These are phyloP conservation scores for Verasper variegatus DNA, from an alignment of 2,113 vertebrate species.

Conservation along the genomic window DNA sequence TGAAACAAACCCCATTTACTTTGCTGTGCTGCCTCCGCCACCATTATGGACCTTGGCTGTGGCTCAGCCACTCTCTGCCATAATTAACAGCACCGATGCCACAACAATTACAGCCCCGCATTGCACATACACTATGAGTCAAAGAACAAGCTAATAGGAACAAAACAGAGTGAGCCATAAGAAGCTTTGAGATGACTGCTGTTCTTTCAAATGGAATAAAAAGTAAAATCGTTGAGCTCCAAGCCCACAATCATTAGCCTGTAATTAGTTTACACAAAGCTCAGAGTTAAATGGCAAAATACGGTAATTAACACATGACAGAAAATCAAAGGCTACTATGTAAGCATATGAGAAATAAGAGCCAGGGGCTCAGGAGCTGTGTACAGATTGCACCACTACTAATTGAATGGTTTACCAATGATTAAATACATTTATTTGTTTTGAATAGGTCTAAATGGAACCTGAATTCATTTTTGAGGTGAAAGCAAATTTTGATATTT, in stretches of 20 bases:
- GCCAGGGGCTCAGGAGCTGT: slow-evolving; percentile 90
- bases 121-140: slow-evolving; percentile 92
- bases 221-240: slow-evolving; percentile 93
- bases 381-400: slow-evolving; percentile 90
- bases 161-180: slow-evolving; percentile 87
- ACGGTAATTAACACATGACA: slow-evolving; percentile 99
- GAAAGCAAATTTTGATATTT: slow-evolving; percentile 7
- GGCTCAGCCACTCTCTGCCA: slow-evolving; percentile 98
- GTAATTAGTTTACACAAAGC: slow-evolving; percentile 99
- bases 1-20: slow-evolving; percentile 96
- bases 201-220: slow-evolving; percentile 92
- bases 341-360: slow-evolving; percentile 97
- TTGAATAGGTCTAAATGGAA: slow-evolving; percentile 26
- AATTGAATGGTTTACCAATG: slow-evolving; percentile 91
- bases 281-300: slow-evolving; percentile 97
- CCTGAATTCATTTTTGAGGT: slow-evolving; percentile 12
- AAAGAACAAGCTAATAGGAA: slow-evolving; percentile 95
- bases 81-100: slow-evolving; percentile 99
- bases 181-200: slow-evolving; percentile 88
- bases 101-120: slow-evolving; percentile 94
- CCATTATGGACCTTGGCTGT: slow-evolving; percentile 98
- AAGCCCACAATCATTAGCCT: slow-evolving; percentile 97
- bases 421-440: slow-evolving; percentile 78
- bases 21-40: slow-evolving; percentile 90
- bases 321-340: slow-evolving; percentile 99